Conservation (phyloP, 2,113 vertebrate genomes). For the Forbesichthys agassizii region DNA sequence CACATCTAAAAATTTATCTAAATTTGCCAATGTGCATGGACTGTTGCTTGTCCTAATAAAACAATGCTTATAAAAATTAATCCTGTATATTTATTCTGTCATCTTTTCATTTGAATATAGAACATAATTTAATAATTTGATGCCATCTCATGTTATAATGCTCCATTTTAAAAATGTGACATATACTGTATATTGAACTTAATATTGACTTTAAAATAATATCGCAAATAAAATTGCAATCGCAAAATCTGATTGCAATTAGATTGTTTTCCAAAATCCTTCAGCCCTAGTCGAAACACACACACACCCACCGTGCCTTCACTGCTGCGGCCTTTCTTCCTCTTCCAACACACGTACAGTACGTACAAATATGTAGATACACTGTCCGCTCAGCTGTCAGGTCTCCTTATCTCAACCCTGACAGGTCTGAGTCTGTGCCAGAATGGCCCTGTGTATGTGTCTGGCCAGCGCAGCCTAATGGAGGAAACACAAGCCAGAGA, state of each 20-base stretch:
- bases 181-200: background rate
- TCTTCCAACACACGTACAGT: conserved; percentile 8
- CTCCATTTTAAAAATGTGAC: too few relatives aligned
- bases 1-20: too few relatives aligned
- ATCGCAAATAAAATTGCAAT: too few relatives aligned
- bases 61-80: too few relatives aligned
- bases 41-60: too few relatives aligned
- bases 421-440: conserved; percentile 35
- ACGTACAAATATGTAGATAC: conserved; percentile 17
- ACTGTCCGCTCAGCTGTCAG: conserved; percentile 27
- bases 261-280: too few relatives aligned
- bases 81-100: background rate
- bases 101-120: too few relatives aligned
- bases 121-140: too few relatives aligned
- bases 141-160: too few relatives aligned
- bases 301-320: conserved; percentile 4
- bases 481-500: conserved; percentile 42
- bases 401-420: conserved; percentile 39
- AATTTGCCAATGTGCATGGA: too few relatives aligned
- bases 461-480: conserved; percentile 31
- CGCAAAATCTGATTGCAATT: too few relatives aligned
- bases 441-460: conserved; percentile 16
- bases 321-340: conserved; percentile 56
- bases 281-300: too few relatives aligned
- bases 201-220: background rate